A percentile compares a stretch with the other conserved stretches of the same genome.
These are phyloP conservation scores for Mohoua ochrocephala DNA, from an alignment of 2,113 vertebrate species.

Conservation along the genomic window DNA sequence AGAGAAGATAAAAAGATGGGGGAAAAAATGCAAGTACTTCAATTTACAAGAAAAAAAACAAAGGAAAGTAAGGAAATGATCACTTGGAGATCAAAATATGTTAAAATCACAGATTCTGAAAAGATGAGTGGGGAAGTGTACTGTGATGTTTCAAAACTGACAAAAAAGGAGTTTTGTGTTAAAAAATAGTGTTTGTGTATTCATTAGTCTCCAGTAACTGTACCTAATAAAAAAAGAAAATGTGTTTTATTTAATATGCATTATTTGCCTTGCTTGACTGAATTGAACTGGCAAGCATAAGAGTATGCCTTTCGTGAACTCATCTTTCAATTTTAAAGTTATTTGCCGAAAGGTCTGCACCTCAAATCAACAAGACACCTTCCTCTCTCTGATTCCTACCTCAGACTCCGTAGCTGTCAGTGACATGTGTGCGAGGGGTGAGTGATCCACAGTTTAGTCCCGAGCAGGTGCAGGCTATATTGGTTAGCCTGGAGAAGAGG, in stretches of 20 bases:
- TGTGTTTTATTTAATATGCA: background rate
- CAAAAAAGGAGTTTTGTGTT: background rate
- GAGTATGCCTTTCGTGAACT: background rate
- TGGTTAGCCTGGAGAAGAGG: background rate
- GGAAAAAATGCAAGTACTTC: background rate
- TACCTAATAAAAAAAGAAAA: background rate
- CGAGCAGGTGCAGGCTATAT: background rate
- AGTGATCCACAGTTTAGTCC: background rate
- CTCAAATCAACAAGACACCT: background rate
- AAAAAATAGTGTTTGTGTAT: background rate
- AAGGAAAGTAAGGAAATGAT: background rate
- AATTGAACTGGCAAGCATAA: background rate
- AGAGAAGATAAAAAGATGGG: background rate
- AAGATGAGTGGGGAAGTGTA: background rate
- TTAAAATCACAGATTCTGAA: background rate
- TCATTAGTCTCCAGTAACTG: background rate
- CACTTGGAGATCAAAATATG: background rate
- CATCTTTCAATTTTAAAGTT: background rate
- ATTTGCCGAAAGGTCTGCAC: background rate
- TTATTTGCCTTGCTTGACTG: background rate
- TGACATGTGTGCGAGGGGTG: rapidly evolving
- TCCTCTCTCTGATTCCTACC: background rate
- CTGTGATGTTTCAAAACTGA: background rate
- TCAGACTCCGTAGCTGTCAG: too few relatives aligned
- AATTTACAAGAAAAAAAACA: background rate